Evolutionary conservation across 2,113 vertebrate species (phyloP).

Genomic region (Etia nguti): DNA sequence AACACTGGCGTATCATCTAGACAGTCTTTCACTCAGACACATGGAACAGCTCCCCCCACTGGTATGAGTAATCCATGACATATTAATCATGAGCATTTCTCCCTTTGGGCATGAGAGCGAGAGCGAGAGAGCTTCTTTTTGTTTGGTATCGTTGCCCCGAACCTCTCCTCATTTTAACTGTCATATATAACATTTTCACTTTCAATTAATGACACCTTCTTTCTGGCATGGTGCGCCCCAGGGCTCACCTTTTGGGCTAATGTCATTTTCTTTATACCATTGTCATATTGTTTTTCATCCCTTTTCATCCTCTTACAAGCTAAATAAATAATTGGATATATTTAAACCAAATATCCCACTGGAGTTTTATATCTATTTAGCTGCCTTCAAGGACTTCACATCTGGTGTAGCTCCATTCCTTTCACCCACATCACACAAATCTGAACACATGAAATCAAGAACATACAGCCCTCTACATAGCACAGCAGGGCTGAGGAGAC

Average conservation of each 20-base stretch:
- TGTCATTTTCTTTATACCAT: neutral
- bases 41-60: conserved; percentile 69
- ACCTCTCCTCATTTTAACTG: conserved; percentile 14
- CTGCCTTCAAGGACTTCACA: neutral
- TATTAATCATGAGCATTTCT: neutral
- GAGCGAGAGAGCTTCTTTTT: neutral
- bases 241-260: conserved; percentile 11
- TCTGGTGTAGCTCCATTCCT: neutral
- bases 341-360: neutral
- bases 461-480: neutral
- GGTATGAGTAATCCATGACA: conserved; percentile 35
- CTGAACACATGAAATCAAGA: neutral
- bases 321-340: neutral
- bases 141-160: neutral
- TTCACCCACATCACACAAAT: neutral
- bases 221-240: conserved; percentile 1
- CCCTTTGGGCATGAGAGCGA: neutral
- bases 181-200: conserved; percentile 15
- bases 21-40: neutral
- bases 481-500: neutral
- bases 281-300: neutral
- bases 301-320: neutral
- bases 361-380: neutral
- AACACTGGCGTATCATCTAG: neutral
- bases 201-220: neutral